Evolutionary conservation across 1,140 invertebrate genomes (phyloP).

Genomic region (Musca vetustissima): DNA sequence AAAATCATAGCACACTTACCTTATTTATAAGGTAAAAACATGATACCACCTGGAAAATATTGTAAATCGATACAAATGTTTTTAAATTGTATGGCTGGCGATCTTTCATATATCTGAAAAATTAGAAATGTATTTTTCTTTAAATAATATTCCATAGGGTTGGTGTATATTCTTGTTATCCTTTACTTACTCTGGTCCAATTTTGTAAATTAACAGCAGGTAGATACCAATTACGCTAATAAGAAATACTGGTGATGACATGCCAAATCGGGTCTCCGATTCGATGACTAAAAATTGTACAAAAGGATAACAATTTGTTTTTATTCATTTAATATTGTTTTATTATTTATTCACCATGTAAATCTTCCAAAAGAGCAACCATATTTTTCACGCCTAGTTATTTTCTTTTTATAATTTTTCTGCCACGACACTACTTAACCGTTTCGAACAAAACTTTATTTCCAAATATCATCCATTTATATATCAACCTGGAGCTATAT

Average conservation of each 20-base stretch:
- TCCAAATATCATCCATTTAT: too few species aligned
- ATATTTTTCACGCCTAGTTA: too few species aligned
- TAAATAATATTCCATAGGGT: too few species aligned
- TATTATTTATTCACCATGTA: constrained; percentile 18
- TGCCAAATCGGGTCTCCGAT: constrained; percentile 20
- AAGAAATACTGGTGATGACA: constrained; percentile 55
- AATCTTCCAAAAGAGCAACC: too few species aligned
- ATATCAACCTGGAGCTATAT: too few species aligned
- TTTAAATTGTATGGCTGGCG: constrained; percentile 40
- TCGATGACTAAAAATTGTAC: not conserved
- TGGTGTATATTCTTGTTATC: too few species aligned
- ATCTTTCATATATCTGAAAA: constrained; percentile 40
- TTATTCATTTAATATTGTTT: not conserved
- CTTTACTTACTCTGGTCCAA: constrained; percentile 39
- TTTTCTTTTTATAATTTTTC: too few species aligned
- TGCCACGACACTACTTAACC: too few species aligned
- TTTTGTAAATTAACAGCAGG: constrained; percentile 34
- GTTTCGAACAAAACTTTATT: too few species aligned
- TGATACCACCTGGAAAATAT: constrained; percentile 41
- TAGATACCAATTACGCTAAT: constrained; percentile 34
- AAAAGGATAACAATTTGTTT: constrained; percentile 4
- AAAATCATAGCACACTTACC: constrained; percentile 29
- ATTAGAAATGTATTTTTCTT: not conserved
- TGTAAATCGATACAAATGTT: constrained; percentile 41
- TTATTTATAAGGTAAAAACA: constrained; percentile 41